Evolutionary conservation across 2,113 vertebrate genomes (phyloP), one percentile per base, ranked within the genome.

Genomic region (Psilopogon haemacephalus): DNA sequence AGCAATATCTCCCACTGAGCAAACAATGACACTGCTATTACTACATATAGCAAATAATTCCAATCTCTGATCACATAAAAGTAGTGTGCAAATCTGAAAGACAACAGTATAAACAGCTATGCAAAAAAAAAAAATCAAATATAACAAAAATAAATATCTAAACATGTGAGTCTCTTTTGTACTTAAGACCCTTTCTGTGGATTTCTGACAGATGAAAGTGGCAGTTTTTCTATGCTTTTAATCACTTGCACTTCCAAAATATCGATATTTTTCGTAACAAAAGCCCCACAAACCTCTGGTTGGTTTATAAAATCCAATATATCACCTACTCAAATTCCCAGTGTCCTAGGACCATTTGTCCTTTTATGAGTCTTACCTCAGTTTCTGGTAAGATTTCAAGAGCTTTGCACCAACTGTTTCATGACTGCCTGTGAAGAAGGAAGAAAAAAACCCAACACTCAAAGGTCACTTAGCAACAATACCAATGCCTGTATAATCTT

Each of bases 371-470:
- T 56, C 95, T 94, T 97, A 99, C 99, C 98, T 99, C 84, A 98
- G 80, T 33, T 96, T 97, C 68, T 97, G 97, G 92, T 98, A 98
- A 90, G 98, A 98, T 89, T 98, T 97, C 87, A 99, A 90, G 13
- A 99, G 97, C 85, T 96, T 98, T 48, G 98, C 98, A 58, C 98
- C 98, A 33, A 88, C 97, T 2, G 98, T 98, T 95, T 98, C 98
- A 13, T 96, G 97, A 95, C 97, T 98, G 73, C 97, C 99, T 99
- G 95, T 10, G 40, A 94, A 96, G 63, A 15, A 91, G 91, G 42
- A 94, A 15, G 69, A 9, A 33, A 32, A 68, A 97, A 26, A 55
- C 5, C 12, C 38, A 30, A 13, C 46, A 38, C 11, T 16, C 3
- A 48, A 72, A 96, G 86, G 81, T 84, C 67, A 86, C n/a, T 92